These are phyloP conservation scores for Pherbina coryleti DNA, from an alignment of 2,888 invertebrate genomes.

Conservation along the genomic window DNA sequence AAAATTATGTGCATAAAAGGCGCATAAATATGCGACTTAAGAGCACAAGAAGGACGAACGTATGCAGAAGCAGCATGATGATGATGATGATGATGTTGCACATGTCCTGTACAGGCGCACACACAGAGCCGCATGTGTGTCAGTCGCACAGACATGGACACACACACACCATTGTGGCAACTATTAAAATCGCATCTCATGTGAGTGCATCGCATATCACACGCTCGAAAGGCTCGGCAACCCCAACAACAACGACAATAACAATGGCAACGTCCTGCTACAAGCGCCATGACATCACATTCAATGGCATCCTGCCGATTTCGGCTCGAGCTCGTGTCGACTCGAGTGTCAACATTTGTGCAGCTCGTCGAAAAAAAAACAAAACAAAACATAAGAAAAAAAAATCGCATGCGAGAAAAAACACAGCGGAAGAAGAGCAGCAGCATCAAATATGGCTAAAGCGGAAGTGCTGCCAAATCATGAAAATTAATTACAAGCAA, in stretches of 20 bases:
- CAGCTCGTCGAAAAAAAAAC: background rate
- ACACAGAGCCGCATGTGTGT: background rate
- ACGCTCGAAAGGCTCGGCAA: background rate
- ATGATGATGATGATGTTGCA: constrained; percentile 9
- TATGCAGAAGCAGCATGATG: background rate
- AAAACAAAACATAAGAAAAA: too few relatives aligned
- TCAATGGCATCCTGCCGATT: background rate
- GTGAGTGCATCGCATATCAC: constrained; percentile 22
- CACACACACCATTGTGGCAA: background rate
- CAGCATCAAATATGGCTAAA: constrained; percentile 10
- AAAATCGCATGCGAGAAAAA: background rate
- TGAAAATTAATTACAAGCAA: constrained; percentile 5
- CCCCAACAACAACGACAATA: background rate
- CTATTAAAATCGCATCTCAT: constrained; percentile 37
- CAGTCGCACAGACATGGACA: background rate
- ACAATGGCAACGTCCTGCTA: background rate
- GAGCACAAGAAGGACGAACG: constrained; percentile 26
- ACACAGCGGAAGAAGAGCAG: background rate
- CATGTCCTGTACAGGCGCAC: background rate
- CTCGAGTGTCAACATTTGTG: constrained; percentile 1
- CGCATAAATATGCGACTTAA: constrained; percentile 38
- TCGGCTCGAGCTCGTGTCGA: background rate
- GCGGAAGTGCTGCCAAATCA: constrained; percentile 26
- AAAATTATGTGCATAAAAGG: constrained; percentile 39
- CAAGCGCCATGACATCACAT: background rate